These are phyloP conservation scores for Eupithecia dodoneata DNA, from an alignment of 2,888 invertebrate species.

Conservation along the genomic window DNA sequence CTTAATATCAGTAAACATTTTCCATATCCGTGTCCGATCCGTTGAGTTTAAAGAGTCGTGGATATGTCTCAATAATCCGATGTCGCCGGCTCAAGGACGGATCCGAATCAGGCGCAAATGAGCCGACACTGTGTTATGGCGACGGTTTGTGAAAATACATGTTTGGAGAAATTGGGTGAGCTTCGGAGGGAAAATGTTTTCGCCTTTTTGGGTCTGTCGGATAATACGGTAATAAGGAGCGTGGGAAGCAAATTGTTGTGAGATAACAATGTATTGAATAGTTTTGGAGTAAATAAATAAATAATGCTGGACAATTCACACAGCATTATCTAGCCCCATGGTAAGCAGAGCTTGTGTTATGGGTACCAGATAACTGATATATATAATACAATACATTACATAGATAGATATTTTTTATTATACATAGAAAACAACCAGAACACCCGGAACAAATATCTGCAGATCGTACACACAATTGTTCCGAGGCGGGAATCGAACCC, in stretches of 20 bases:
- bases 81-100: constrained; percentile 25
- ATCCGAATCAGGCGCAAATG: constrained; percentile 31
- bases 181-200: constrained; percentile 15
- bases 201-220: constrained; percentile 14
- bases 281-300: background rate
- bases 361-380: too few species aligned
- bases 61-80: constrained; percentile 19
- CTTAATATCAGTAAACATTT: too few species aligned
- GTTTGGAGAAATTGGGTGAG: constrained; percentile 29
- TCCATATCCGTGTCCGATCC: background rate
- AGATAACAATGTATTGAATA: background rate
- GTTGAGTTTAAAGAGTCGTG: constrained; percentile 6
- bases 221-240: constrained; percentile 15
- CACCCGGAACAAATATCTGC: too few species aligned
- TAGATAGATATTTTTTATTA: too few species aligned
- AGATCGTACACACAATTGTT: too few species aligned
- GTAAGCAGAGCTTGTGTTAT: too few species aligned
- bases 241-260: background rate
- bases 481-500: too few species aligned
- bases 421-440: too few species aligned
- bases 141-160: constrained; percentile 30
- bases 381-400: too few species aligned
- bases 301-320: background rate
- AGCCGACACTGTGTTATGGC: constrained; percentile 32
- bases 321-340: too few species aligned